Base-by-base conservation (phyloP, 2,113 vertebrate genomes). In the Ceyx cyanopectus region DNA sequence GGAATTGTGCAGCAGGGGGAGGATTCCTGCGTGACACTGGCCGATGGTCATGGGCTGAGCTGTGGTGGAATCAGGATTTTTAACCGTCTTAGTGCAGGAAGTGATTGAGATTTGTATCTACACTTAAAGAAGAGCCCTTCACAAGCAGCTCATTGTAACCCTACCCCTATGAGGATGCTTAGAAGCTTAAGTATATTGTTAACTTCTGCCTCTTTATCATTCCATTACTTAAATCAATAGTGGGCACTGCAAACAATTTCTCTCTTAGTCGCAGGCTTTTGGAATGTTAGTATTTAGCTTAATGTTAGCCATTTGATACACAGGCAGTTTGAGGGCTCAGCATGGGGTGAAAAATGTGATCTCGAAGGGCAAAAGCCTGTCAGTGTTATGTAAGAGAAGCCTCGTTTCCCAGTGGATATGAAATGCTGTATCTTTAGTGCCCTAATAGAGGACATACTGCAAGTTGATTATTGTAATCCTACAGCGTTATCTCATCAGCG, bases 401-500 rank as follows among this genome's bases (percentile, higher is more conserved):
- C 83, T 89, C 60, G 53, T 94, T 95, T 97, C 82, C 90, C 86
- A 61, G 70, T 82, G 86, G 87, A 94, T 97, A 90, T 93, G 95
- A 97, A 95, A 96, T 91, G 88, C 94, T 32, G 50, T 95, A 93
- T 96, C 95, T 97, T 97, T 93, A 94, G 88, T 96, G 93, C 90
- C 46, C 95, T 97, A 94, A 97, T 96, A 97, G 97, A 97, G 91
- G 96, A 97, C 96, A 96, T 92, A 91, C 96, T 95, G 97, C 95
- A 96, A 96, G 97, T 96, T 98, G 97, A 98, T 98, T 97, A 97
- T 97, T 97, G 96, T 98, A 98, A 98, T 97, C 98, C 97, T 94
- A 96, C 96, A 68, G 96, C 50, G 97, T 97, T 97, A 97, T 98
- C 97, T 97, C 97, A 97, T 97, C 97, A 97, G 91, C 85, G 95